Evolutionary conservation across 2,888 invertebrate genomes (phyloP).

Genomic region (Apodemia duryi): DNA sequence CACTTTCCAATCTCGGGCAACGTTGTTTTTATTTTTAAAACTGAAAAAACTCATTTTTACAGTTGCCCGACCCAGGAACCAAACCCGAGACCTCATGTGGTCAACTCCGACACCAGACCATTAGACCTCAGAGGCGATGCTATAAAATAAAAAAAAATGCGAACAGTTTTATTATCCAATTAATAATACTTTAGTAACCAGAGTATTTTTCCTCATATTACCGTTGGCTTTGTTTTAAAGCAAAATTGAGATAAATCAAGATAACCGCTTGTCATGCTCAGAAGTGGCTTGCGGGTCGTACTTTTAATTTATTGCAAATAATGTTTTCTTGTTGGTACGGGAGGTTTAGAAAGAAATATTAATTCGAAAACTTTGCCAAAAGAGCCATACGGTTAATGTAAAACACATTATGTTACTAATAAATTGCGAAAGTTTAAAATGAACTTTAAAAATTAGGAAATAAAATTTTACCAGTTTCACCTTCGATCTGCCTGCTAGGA

Average conservation of each 20-base stretch:
- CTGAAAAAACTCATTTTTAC: too few species aligned
- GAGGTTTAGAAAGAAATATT: background rate
- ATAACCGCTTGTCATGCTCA: conserved; percentile 10
- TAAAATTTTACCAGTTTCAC: too few species aligned
- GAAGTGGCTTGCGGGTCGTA: conserved; percentile 6
- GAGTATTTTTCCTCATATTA: background rate
- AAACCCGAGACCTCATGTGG: too few species aligned
- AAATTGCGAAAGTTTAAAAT: too few species aligned
- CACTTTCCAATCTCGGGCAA: too few species aligned
- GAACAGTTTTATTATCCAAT: background rate
- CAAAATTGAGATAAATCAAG: conserved; percentile 11
- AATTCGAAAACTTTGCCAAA: conserved; percentile 5
- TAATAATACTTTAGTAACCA: background rate
- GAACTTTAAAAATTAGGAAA: too few species aligned
- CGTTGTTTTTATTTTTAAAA: too few species aligned
- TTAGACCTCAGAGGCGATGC: too few species aligned
- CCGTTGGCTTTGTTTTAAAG: background rate
- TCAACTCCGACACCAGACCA: too few species aligned
- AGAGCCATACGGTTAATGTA: background rate
- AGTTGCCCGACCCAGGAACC: too few species aligned
- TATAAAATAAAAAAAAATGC: too few species aligned
- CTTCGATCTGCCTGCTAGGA: too few species aligned
- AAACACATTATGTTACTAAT: background rate
- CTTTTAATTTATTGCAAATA: conserved; percentile 11
- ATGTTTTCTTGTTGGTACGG: conserved; percentile 4